Evolutionary conservation across 2,888 invertebrate genomes (phyloP).

Genomic region (Smittia aterrima): DNA sequence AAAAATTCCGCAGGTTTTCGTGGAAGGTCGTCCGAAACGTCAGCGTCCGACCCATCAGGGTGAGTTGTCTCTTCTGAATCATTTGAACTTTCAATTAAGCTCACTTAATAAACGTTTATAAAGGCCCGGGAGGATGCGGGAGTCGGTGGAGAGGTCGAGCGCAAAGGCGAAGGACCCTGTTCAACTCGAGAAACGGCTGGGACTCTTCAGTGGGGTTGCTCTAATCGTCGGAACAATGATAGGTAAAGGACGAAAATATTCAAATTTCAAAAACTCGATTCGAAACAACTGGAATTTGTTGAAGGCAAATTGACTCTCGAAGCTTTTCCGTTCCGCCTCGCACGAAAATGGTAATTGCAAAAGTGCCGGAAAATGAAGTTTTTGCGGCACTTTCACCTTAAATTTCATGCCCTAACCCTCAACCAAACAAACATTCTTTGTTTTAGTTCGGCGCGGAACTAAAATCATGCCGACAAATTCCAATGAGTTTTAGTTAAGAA

Average conservation of each 20-base stretch:
- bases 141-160: constrained; percentile 83
- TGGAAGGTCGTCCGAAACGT: constrained; percentile 55
- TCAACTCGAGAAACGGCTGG: constrained; percentile 99
- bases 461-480: constrained; percentile 1
- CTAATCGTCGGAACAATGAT: constrained; percentile 99
- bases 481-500: constrained; percentile 21
- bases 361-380: not conserved
- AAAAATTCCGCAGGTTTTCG: constrained; percentile 52
- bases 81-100: constrained; percentile 42
- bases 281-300: constrained; percentile 28
- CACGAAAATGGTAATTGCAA: constrained; percentile 7
- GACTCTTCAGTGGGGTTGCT: constrained; percentile 98
- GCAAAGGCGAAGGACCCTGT: constrained; percentile 93
- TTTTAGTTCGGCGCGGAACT: constrained; percentile 27
- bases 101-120: too few species aligned
- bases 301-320: not conserved
- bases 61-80: not conserved
- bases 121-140: constrained; percentile 56
- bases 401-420: constrained; percentile 11
- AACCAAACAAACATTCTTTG: constrained; percentile 26
- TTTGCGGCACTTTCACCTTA: not conserved
- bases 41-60: constrained; percentile 56
- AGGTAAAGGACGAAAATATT: constrained; percentile 58
- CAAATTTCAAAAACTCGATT: not conserved
- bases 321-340: constrained; percentile 6